phyloP scores from a whole-genome alignment of 2,113 vertebrate genomes.

The Mesitornis unicolor region DNA sequence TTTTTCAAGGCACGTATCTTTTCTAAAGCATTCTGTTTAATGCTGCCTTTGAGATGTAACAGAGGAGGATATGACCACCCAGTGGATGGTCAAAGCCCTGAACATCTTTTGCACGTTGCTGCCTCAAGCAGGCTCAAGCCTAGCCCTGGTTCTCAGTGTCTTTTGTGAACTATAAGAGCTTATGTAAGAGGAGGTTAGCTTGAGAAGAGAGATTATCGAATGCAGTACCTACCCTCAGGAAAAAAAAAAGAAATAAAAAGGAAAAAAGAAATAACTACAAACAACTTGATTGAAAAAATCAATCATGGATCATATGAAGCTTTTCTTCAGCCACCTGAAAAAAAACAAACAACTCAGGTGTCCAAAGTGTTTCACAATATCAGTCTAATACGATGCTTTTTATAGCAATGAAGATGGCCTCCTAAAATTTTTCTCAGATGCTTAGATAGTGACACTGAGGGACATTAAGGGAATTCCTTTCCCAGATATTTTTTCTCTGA shows the following conservation, averaged over 20 bases:
- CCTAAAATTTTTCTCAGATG: background rate
- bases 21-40: background rate
- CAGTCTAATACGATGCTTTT: background rate
- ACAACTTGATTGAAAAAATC: background rate
- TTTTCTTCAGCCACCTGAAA: background rate
- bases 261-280: background rate
- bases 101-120: background rate
- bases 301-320: background rate
- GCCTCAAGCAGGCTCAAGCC: background rate
- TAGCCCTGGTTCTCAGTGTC: background rate
- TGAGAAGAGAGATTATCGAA: background rate
- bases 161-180: background rate
- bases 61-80: background rate
- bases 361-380: background rate
- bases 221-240: background rate
- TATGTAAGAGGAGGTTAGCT: background rate
- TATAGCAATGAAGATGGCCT: background rate
- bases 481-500: background rate
- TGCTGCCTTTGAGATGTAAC: background rate
- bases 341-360: background rate
- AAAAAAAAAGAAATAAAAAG: fast-evolving
- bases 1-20: background rate
- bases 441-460: background rate
- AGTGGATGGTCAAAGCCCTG: background rate
- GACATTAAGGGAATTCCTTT: background rate